Evolutionary conservation across 2,888 invertebrate species (phyloP).

Genomic region (Rhabditoides inermis): DNA sequence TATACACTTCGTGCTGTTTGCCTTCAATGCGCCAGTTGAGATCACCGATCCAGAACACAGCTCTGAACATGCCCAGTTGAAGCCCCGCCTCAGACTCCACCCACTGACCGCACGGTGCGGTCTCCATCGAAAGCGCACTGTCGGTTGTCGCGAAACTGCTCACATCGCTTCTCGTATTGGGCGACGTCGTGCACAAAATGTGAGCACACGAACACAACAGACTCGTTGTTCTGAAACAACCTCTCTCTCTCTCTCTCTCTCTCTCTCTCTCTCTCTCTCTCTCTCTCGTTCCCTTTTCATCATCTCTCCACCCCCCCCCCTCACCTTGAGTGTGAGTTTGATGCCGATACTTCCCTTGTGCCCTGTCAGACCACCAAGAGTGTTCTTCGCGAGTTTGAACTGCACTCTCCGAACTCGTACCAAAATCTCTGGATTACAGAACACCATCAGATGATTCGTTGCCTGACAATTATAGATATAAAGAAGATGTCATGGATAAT

Average conservation of each 20-base stretch:
- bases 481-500: no score
- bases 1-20: conserved; percentile 5
- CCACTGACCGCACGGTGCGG: conserved; percentile 17
- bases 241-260: no score
- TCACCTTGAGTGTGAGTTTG: no score
- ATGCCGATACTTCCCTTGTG: conserved; percentile 37
- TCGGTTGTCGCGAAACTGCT: conserved; percentile 20
- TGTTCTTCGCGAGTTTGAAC: conserved; percentile 24
- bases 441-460: conserved; percentile 23
- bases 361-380: conserved; percentile 29
- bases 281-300: no score
- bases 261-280: no score
- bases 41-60: conserved; percentile 87
- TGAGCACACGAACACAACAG: conserved; percentile 26
- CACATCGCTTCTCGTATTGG: conserved; percentile 17
- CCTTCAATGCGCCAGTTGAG: conserved; percentile 77
- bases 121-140: conserved; percentile 22
- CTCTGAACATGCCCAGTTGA: conserved; percentile 12
- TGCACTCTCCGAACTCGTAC: conserved; percentile 11
- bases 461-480: conserved; percentile 4
- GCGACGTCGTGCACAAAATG: conserved; percentile 30
- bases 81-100: neutral
- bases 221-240: no score
- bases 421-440: neutral
- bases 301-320: no score